Evolutionary conservation across 1,140 invertebrate genomes (phyloP).

Genomic region (Lepidurus couesii): DNA sequence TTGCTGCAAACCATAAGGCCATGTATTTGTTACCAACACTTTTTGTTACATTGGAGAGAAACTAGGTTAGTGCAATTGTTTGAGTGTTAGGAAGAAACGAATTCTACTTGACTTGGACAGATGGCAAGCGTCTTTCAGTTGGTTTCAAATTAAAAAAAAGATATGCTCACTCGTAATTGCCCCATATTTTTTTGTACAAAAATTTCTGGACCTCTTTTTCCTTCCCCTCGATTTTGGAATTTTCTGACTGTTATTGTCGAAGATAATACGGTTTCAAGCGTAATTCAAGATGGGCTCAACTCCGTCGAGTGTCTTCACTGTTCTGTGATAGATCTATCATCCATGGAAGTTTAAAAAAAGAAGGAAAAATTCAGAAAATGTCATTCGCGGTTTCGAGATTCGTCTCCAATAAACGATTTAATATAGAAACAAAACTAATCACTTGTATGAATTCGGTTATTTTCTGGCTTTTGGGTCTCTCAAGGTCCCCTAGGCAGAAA

Average conservation of each 20-base stretch:
- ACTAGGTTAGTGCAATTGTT: slow-evolving; percentile 16
- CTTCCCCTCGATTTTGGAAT: not conserved
- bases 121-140: slow-evolving; percentile 12
- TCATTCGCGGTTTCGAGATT: not conserved
- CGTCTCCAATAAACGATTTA: not conserved
- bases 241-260: not conserved
- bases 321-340: slow-evolving; percentile 22
- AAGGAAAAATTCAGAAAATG: not conserved
- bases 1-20: slow-evolving; percentile 1
- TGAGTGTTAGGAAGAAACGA: not conserved
- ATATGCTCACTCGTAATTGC: slow-evolving; percentile 13
- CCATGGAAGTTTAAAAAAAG: slow-evolving; percentile 10
- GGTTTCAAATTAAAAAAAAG: not conserved
- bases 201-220: not conserved
- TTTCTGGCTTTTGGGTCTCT: too few relatives aligned
- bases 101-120: slow-evolving; percentile 4
- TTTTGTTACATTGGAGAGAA: slow-evolving; percentile 8
- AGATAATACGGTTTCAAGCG: not conserved
- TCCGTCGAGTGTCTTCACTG: slow-evolving; percentile 20
- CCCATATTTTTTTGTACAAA: not conserved
- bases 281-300: slow-evolving; percentile 22
- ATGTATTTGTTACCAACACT: slow-evolving; percentile 19
- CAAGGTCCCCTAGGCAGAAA: too few relatives aligned
- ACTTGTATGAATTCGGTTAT: too few relatives aligned
- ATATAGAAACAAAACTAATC: not conserved